Base-by-base conservation (phyloP, 2,797 vertebrate species). In the Salarias fasciatus region DNA sequence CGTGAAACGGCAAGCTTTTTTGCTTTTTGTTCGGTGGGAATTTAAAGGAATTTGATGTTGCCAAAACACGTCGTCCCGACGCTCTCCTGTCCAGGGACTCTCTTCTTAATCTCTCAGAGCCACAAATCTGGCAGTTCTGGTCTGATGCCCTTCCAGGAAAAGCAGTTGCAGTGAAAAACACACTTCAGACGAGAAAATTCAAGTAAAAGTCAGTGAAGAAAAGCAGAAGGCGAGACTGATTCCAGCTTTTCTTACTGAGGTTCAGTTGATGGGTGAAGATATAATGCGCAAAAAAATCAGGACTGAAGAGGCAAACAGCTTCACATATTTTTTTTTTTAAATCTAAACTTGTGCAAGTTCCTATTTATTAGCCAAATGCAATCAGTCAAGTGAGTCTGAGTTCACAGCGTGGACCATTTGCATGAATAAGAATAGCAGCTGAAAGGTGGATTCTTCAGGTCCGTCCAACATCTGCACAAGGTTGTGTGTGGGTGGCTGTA, bases 341-440 rank as follows among this genome's bases (percentile, higher is more conserved):
- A n/a, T n/a, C n/a, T 48, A 36, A n/a, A 73, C 63, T 64, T 24
- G 48, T 53, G 11, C 55, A 57, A 60, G 70, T 85, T 86, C 73
- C 68, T 60, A 56, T 90, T 80, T 86, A 80, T 78, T 70, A 85
- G 77, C 79, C 79, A 81, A 86, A 87, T 81, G 75, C 63, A 84
- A 69, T 83, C 85, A 88, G 66, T 85, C 80, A 82, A 88, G 77
- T 84, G 80, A 80, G 78, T 80, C 82, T 83, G 72, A 83, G 71
- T 79, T 78, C 61, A 75, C 56, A 47, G 61, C 69, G 68, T 62
- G 57, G 72, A 63, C 30, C 13, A 84, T 91, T 90, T 91, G 80
- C 90, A 90, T 86, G 53, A 77, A 75, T 75, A 83, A 87, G 75
- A 86, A 85, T 79, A 87, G 73, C 56, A 63, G 63, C 78, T 80